Percentiles rank a stretch among this genome's conserved stretches.
phyloP scores from a whole-genome alignment of 2,888 invertebrate species.

The Agrilus cyanescens region DNA sequence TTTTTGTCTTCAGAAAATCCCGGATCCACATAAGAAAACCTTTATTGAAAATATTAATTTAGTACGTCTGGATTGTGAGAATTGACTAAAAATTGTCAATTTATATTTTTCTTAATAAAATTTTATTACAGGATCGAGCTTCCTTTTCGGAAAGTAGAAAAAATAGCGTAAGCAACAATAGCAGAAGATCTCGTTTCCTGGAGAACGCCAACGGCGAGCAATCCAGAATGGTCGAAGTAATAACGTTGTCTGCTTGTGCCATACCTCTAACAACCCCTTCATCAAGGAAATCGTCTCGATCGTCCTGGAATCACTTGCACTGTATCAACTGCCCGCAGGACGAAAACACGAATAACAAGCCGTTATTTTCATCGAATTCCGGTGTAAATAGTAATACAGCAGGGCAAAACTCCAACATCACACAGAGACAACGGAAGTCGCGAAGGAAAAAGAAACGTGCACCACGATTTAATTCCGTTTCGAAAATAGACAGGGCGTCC shows the following conservation, averaged over 20 bases:
- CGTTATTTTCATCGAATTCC: conserved; percentile 2
- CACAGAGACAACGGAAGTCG: conserved; percentile 16
- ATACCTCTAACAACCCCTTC: conserved; percentile 33
- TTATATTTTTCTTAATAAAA: too few species aligned
- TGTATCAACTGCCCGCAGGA: conserved; percentile 23
- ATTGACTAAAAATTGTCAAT: too few species aligned
- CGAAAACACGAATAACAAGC: conserved; percentile 9
- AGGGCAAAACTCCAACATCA: conserved; percentile 19
- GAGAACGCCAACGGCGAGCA: conserved; percentile 14
- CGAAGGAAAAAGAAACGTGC: conserved; percentile 37
- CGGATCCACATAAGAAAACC: too few species aligned
- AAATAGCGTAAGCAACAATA: conserved; percentile 8
- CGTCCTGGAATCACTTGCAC: conserved; percentile 32
- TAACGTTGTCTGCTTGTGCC: conserved; percentile 48
- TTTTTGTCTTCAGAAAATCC: too few species aligned
- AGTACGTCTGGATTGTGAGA: too few species aligned
- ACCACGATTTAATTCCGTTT: conserved; percentile 65
- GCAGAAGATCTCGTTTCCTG: conserved; percentile 10
- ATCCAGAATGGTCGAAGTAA: conserved; percentile 43
- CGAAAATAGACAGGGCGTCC: conserved; percentile 66
- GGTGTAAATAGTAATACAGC: conserved; percentile 19
- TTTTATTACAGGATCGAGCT: conserved; percentile 9
- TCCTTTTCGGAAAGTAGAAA: conserved; percentile 1
- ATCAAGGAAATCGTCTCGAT: conserved; percentile 30
- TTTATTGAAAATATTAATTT: too few species aligned